Evolutionary conservation across 2,113 vertebrate species (phyloP), one percentile per base, ranked within the genome.

Genomic region (Smithornis capensis): DNA sequence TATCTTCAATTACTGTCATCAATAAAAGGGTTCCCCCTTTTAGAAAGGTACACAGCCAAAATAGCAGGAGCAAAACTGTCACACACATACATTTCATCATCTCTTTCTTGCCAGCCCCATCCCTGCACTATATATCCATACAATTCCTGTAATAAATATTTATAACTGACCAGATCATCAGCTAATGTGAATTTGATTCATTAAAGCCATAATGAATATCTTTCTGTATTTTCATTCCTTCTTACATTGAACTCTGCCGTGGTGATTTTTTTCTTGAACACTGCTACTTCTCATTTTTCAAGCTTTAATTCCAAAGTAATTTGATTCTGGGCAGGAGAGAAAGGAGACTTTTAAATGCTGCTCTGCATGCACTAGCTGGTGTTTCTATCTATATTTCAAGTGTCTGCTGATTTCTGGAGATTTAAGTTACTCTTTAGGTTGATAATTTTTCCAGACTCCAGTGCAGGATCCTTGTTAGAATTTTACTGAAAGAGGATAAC

Each of bases 1-100:
- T 13, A 0, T 7, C 2, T 28, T 53, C 37, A 62, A 9, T 42
- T 53, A 27, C 56, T 79, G 53, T n/a, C 19, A 25, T 28, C n/a
- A 49, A 0, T 15, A 13, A 24, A 8, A 57, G 9, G 3, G 10
- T 24, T 15, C 1, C 4, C 21, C 12, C 21, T 59, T 74, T 68
- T 49, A 53, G 57, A 59, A 33, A 71, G 42, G 4, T 16, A 18
- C 14, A 23, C 31, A 62, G 47, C 4, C 47, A 86, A 49, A 83
- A 59, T 0, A 35, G 24, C n/a, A 68, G 56, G 23, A 57, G 7
- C 24, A 49, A n/a, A 17, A 13, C 56, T 62, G 35, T 79, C 57
- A 49, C 25, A 68, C 49, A 35, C 9, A 24, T 1, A 71, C 33
- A 87, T n/a, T 11, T 64, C 24, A 63, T 44, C 21, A 7, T 14